Conservation (phyloP, 2,888 invertebrate species). For the Drymonia ruficornis region DNA sequence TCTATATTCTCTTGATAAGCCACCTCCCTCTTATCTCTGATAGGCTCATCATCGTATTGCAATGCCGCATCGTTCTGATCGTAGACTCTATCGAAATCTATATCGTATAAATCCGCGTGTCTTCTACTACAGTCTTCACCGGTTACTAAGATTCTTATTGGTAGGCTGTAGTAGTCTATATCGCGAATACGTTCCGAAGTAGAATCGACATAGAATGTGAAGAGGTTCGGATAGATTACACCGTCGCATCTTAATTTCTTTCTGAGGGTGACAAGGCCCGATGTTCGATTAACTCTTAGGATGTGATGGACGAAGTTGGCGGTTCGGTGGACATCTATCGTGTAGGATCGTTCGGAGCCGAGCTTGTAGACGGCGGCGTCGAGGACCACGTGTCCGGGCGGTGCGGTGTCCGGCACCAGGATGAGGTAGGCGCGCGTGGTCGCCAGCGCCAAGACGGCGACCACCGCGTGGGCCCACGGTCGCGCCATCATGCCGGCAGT, state of each 20-base stretch:
- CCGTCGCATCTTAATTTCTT: slow-evolving; percentile 91
- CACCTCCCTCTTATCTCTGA: slow-evolving; percentile 71
- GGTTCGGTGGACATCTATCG: slow-evolving; percentile 91
- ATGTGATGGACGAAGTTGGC: slow-evolving; percentile 93
- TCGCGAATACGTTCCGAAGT: slow-evolving; percentile 91
- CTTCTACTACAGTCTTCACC: slow-evolving; percentile 89
- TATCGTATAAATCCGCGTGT: slow-evolving; percentile 85
- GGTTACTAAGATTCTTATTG: slow-evolving; percentile 89
- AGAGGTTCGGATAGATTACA: slow-evolving; percentile 92
- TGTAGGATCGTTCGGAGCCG: slow-evolving; percentile 91
- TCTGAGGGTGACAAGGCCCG: slow-evolving; percentile 90
- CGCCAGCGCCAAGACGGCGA: slow-evolving; percentile 58
- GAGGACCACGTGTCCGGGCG: slow-evolving; percentile 88
- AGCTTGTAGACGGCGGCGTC: slow-evolving; percentile 92
- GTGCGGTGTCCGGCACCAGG: slow-evolving; percentile 84
- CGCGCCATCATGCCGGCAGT: slow-evolving; percentile 52
- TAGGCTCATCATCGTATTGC: slow-evolving; percentile 72
- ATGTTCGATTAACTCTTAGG: slow-evolving; percentile 89
- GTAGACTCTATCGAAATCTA: slow-evolving; percentile 84
- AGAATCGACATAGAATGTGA: slow-evolving; percentile 94
- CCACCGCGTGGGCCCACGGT: slow-evolving; percentile 58
- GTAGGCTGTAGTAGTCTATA: slow-evolving; percentile 93
- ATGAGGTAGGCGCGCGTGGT: slow-evolving; percentile 81
- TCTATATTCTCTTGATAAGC: slow-evolving; percentile 67
- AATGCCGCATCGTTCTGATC: slow-evolving; percentile 77